Base-by-base conservation (phyloP, 2,888 invertebrate genomes). In the Caenorhabditis macrosperma region DNA sequence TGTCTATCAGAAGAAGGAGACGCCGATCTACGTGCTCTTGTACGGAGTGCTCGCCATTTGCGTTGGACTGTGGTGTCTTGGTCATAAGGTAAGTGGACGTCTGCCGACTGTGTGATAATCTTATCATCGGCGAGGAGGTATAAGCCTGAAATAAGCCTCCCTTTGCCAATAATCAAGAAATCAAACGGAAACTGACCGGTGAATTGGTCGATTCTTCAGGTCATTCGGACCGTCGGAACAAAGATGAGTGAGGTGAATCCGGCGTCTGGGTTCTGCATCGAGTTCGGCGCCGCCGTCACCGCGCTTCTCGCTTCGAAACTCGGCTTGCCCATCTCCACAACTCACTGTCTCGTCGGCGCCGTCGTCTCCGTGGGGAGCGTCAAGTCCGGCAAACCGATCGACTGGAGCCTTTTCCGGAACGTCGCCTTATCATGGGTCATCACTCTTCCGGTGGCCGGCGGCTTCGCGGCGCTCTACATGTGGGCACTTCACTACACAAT, bases 281-380 rank as follows among this genome's bases (percentile, higher is more conserved):
- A 97, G 92, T 94, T 99, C 87, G 97, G 98, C 44, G 95, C 97
- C 26, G 98, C 98, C 54, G 93, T 96, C 87, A 98, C 98, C 46
- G 98, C 98, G 80, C 93, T 98, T 90, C 92, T 97, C 87, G 98
- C 98, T 54, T 96, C 96, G 91, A 98, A 99, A 93, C 94, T 95
- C 84, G 98, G 98, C 10, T 93, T 99, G 88, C 98, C 98, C 28
- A 95, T 98, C 88, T 96, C 96, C 85, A 97, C 98, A 15, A 98
- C 98, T 2, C 98, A 98, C 91, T 99, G 98, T 92, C 97, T 99
- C 92, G 97, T 98, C 28, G 98, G 98, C 72, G 96, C 96, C 17
- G 96, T 98, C 35, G 97, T 99, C 54, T 95, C 95, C 91, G 96
- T 97, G 76, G 97, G 97, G 10, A 95, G 95, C 92, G 94, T 94